phyloP scores from a whole-genome alignment of 1,140 invertebrate species.

The Lordiphosa mommai region DNA sequence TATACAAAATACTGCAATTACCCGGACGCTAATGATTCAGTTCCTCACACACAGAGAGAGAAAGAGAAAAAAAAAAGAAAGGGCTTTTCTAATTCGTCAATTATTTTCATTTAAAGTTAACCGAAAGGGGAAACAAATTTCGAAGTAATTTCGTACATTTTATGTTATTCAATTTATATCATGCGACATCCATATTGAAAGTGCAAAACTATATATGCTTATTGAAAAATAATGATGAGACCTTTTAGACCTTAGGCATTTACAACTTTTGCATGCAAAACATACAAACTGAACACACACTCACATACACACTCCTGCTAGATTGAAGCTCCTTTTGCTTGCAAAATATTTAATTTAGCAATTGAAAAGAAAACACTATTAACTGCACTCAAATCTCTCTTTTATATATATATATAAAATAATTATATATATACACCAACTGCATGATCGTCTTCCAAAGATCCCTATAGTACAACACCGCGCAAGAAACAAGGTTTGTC shows the following conservation, averaged over 20 bases:
- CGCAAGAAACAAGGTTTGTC: conserved; percentile 77
- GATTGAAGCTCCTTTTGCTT: conserved; percentile 42
- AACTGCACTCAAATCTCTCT: conserved; percentile 68
- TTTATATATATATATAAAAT: too few species aligned
- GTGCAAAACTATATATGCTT: conserved; percentile 45
- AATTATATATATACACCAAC: conserved; percentile 26
- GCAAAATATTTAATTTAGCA: too few species aligned
- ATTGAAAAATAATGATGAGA: conserved; percentile 4
- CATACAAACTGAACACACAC: conserved; percentile 16
- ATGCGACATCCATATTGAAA: conserved; percentile 58
- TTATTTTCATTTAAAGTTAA: conserved; percentile 39
- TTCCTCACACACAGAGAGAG: conserved; percentile 7
- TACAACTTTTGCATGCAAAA: conserved; percentile 23
- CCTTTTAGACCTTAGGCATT: conserved; percentile 11
- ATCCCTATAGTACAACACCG: conserved; percentile 79
- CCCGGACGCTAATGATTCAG: too few species aligned
- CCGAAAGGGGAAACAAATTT: conserved; percentile 55
- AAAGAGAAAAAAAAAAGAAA: too few species aligned
- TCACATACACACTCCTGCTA: conserved; percentile 25
- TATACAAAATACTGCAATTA: too few species aligned
- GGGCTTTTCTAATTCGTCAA: too few species aligned
- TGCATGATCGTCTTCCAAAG: conserved; percentile 56
- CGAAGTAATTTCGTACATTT: conserved; percentile 49
- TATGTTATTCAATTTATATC: conserved; percentile 56
- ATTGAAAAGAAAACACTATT: conserved; percentile 66